Conservation (phyloP, 2,888 invertebrate species). For the Sepioteuthis lessoniana region DNA sequence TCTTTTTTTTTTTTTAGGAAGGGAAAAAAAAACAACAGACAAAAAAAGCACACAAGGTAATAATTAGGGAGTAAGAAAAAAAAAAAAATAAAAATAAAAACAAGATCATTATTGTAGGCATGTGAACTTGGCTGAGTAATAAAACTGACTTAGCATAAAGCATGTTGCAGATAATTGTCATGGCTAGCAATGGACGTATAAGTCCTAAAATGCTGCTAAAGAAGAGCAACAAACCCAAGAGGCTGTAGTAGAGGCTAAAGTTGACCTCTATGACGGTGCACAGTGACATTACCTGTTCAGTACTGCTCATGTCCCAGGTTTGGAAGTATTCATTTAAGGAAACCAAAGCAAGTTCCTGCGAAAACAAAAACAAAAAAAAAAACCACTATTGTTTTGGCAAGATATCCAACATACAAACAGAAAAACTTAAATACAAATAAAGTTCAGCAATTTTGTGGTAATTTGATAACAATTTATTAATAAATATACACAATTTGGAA, state of each 20-base stretch:
- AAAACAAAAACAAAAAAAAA: slow-evolving; percentile 49
- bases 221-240: background rate
- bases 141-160: slow-evolving; percentile 33
- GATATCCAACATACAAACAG: too few species aligned
- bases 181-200: background rate
- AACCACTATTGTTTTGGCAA: too few species aligned
- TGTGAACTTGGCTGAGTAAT: background rate
- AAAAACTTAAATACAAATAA: slow-evolving; percentile 42
- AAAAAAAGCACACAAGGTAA: slow-evolving; percentile 5
- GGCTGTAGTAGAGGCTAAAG: slow-evolving; percentile 14
- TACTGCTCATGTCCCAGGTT: slow-evolving; percentile 91
- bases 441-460: background rate
- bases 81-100: background rate
- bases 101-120: background rate
- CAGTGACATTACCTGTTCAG: slow-evolving; percentile 80
- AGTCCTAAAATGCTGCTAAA: background rate
- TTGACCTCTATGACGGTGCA: background rate
- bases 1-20: background rate
- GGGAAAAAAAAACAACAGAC: background rate
- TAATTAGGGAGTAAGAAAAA: background rate
- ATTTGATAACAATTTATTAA: background rate
- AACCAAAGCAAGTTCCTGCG: slow-evolving; percentile 88
- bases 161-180: background rate
- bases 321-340: slow-evolving; percentile 95
- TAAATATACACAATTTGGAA: background rate